Conservation (phyloP, 2,113 vertebrate species). For the Anolis carolinensis region DNA sequence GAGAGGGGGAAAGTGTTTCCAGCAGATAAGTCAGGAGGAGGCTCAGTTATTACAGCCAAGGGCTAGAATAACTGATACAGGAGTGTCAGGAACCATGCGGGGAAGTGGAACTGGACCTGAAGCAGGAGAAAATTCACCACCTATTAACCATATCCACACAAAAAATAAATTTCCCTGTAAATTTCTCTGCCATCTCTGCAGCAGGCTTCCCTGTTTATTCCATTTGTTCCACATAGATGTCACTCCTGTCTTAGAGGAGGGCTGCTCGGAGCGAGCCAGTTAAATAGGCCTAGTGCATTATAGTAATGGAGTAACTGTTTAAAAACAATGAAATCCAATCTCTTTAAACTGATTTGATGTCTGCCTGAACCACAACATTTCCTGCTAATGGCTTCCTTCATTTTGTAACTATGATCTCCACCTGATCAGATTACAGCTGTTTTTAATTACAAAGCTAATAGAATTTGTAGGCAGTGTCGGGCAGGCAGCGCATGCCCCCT, state of each 20-base stretch:
- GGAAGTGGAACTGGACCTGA: constrained; percentile 25
- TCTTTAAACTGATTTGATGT: constrained; percentile 91
- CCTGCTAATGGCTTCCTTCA: constrained; percentile 94
- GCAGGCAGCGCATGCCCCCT: constrained; percentile 72
- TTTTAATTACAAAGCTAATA: constrained; percentile 82
- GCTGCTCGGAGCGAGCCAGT: constrained; percentile 70
- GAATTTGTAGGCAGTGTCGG: constrained; percentile 76
- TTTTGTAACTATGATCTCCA: constrained; percentile 86
- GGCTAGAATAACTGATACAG: fast-evolving
- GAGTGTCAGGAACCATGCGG: neutral
- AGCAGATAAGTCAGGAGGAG: neutral
- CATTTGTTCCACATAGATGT: constrained; percentile 74
- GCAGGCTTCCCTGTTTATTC: constrained; percentile 47
- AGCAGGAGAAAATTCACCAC: fast-evolving
- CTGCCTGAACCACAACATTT: constrained; percentile 81
- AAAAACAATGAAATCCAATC: constrained; percentile 88
- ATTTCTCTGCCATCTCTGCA: constrained; percentile 60
- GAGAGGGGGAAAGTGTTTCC: constrained; percentile 46
- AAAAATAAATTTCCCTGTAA: constrained; percentile 45
- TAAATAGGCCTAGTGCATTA: constrained; percentile 87
- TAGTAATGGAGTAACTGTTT: constrained; percentile 87
- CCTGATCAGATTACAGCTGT: constrained; percentile 87
- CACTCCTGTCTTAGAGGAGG: constrained; percentile 73
- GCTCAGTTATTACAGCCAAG: neutral
- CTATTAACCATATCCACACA: constrained; percentile 37